phyloP scores from a whole-genome alignment of 2,797 vertebrate genomes.

The Rhinichthys osculus region DNA sequence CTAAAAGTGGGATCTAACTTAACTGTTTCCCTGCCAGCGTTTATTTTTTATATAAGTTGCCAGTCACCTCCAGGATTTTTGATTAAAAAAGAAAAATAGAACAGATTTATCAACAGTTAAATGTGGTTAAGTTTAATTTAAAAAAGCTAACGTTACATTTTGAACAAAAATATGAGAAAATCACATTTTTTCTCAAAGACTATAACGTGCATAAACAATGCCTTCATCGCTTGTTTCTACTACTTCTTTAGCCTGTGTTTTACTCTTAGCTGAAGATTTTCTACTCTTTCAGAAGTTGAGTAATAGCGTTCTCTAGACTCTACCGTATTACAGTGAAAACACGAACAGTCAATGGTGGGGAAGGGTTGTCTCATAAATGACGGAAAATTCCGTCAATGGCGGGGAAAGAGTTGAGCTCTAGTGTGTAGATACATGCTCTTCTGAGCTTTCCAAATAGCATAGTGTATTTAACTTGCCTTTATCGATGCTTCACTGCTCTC shows the following conservation, averaged over 20 bases:
- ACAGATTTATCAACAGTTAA: not conserved
- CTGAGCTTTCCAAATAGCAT: not conserved
- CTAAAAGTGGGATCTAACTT: not conserved
- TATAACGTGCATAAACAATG: not conserved
- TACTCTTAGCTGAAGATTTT: not conserved
- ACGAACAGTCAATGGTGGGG: not conserved
- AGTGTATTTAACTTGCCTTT: conserved; percentile 77
- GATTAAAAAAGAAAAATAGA: no score
- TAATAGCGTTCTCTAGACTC: no score
- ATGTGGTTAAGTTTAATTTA: not conserved
- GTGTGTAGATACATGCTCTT: not conserved
- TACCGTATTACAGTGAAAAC: no score
- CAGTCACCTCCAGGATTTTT: no score
- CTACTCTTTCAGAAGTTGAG: not conserved
- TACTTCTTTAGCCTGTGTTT: not conserved
- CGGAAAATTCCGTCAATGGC: not conserved
- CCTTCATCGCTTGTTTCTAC: not conserved
- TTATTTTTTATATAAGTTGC: no score
- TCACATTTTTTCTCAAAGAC: not conserved
- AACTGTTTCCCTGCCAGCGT: no score
- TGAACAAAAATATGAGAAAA: not conserved
- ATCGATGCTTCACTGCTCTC: conserved; percentile 79
- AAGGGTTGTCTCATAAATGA: not conserved
- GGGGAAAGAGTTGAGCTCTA: not conserved
- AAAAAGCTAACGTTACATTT: not conserved